Base-by-base conservation (phyloP, 2,888 invertebrate genomes). In the Ommatoiulus sabulosus region DNA sequence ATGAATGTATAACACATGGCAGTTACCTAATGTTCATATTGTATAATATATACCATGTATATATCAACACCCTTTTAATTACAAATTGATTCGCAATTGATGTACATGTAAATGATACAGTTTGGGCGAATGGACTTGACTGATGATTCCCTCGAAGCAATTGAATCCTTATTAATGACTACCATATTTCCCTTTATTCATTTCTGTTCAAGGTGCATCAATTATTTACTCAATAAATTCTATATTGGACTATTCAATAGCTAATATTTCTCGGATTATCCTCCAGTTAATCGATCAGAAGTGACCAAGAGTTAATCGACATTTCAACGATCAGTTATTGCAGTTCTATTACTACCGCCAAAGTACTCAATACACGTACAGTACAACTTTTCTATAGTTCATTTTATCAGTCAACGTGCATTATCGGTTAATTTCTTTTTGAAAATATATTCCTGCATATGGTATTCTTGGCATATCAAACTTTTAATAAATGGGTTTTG, bases 41-140 rank as follows among this genome's bases (percentile, higher is more conserved):
- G 57, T 57, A 57, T 57, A 57, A 57, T 57, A 57, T 57, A 57
- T 57, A 57, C 57, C 57, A 57, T 57, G 57, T 57, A 57, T 57
- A 57, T 57, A 57, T 57, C 57, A 57, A 57, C 15, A 15, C 57
- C 57, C 57, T 57, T 57, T n/a, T 57, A 15, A 57, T 57, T 57
- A 57, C 10, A 57, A 57, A 57, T 15, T 57, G 57, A 57, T 15
- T 57, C 57, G 17, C 57, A 57, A 57, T 15, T 57, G 57, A 15
- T 57, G 57, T 57, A 57, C 4, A 17, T 17, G 57, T 15, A 57
- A 57, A n/a, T n/a, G n/a, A n/a, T n/a, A 57, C 57, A 15, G 57
- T 17, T 10, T 57, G 57, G 17, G 57, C 57, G 17, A 57, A 57
- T 57, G 17, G 17, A 15, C 57, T 57, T 57, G 57, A 57, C 17